phyloP scores from a whole-genome alignment of 2,797 vertebrate species.

The Iguana delicatissima region DNA sequence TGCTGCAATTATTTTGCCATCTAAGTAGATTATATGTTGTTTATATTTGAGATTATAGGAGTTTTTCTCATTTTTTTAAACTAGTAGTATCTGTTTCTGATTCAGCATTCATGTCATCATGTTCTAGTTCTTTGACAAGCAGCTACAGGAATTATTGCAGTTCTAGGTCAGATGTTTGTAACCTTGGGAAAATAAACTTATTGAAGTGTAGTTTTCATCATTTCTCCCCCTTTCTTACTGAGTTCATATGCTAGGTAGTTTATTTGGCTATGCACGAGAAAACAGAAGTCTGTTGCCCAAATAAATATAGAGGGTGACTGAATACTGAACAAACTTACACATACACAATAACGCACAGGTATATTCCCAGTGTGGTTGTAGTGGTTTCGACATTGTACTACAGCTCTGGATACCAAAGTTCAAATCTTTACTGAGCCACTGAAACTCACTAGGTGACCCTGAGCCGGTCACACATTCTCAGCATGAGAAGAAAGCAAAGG shows the following conservation, averaged over 20 bases:
- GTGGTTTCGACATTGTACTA: too few relatives aligned
- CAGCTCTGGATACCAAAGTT: too few relatives aligned
- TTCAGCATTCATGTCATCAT: neutral
- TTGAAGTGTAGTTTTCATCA: neutral
- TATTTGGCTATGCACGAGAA: neutral
- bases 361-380: too few relatives aligned
- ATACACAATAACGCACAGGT: too few relatives aligned
- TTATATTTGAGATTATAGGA: conserved; percentile 18
- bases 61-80: neutral
- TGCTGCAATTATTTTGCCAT: conserved; percentile 18
- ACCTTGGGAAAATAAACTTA: neutral
- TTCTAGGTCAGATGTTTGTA: neutral
- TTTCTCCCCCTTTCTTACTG: neutral
- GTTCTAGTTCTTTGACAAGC: neutral
- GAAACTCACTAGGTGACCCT: too few relatives aligned
- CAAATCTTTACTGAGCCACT: too few relatives aligned
- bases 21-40: conserved; percentile 11
- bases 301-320: neutral
- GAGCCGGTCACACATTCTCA: too few relatives aligned
- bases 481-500: too few relatives aligned
- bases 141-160: neutral
- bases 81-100: neutral
- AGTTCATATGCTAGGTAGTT: neutral
- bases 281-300: neutral
- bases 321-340: too few relatives aligned